phyloP scores from a whole-genome alignment of 2,113 vertebrate genomes.

The Reinhardtius hippoglossoides region DNA sequence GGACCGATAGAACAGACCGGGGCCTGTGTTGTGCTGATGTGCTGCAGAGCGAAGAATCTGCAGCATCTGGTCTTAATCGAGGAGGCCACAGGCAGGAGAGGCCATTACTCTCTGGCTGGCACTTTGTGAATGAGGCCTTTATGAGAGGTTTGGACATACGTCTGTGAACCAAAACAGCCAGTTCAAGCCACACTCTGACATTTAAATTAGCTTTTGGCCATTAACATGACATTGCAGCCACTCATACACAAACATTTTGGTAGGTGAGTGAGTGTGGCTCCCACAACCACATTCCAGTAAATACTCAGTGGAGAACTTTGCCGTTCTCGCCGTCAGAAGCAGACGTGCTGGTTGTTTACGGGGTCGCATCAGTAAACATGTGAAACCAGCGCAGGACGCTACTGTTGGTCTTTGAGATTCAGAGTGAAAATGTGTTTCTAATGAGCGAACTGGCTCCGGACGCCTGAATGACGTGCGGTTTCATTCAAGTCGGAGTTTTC shows the following conservation, averaged over 20 bases:
- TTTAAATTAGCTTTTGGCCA: constrained; percentile 42
- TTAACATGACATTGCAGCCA: constrained; percentile 8
- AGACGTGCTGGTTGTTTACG: not conserved
- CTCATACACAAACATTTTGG: constrained; percentile 23
- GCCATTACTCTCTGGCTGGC: constrained; percentile 52
- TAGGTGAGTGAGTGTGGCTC: constrained; percentile 11
- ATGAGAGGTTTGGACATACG: constrained; percentile 58
- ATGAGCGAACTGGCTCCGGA: not conserved
- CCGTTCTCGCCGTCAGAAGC: not conserved
- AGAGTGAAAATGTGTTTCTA: not conserved
- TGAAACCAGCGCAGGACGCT: not conserved
- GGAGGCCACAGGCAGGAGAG: constrained; percentile 39
- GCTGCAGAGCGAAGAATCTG: constrained; percentile 26
- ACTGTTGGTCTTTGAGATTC: not conserved
- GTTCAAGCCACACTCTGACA: constrained; percentile 37
- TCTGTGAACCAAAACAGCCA: constrained; percentile 37
- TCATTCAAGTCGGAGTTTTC: not conserved
- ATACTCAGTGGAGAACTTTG: not conserved
- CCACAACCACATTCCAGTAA: constrained; percentile 6
- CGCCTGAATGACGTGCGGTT: not conserved
- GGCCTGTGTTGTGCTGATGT: constrained; percentile 1
- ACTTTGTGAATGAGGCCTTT: constrained; percentile 69
- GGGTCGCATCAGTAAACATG: not conserved
- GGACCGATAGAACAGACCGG: constrained; percentile 10
- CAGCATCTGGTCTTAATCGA: constrained; percentile 70